Conservation (phyloP, 2,888 invertebrate species). For the Chaetogeoica ovagalla region DNA sequence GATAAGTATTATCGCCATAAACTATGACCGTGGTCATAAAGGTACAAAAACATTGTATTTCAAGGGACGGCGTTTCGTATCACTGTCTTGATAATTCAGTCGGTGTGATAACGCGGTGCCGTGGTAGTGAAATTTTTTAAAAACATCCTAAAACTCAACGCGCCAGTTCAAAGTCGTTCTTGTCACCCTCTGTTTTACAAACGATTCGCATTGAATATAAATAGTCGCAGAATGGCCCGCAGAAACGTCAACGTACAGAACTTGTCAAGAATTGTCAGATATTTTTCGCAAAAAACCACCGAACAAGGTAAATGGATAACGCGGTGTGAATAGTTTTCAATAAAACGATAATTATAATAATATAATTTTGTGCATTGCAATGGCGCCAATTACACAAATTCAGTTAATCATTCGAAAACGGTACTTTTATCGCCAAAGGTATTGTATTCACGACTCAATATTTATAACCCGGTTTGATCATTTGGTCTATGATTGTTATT, state of each 20-base stretch:
- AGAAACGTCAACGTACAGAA: slow-evolving; percentile 31
- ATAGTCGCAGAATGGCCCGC: slow-evolving; percentile 2
- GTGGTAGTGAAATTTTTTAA: slow-evolving; percentile 3
- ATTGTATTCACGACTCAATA: no score
- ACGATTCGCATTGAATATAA: neutral
- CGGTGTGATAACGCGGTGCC: slow-evolving; percentile 11
- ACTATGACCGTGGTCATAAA: no score
- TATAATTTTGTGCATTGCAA: neutral
- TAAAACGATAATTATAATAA: neutral
- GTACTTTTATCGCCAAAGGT: neutral
- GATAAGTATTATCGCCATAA: no score
- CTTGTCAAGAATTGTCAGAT: slow-evolving; percentile 27
- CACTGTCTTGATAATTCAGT: neutral
- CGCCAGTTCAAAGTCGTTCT: neutral
- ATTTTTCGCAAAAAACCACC: slow-evolving; percentile 33
- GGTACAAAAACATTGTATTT: no score
- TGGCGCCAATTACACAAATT: neutral
- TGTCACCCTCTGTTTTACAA: neutral
- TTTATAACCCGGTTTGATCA: no score
- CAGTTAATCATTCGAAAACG: neutral
- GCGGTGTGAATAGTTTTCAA: neutral
- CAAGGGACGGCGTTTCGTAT: no score
- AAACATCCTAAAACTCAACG: neutral
- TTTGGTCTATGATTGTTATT: no score
- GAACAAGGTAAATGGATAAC: slow-evolving; percentile 20